phyloP scores from a whole-genome alignment of 1,140 invertebrate species.

The Diachasmimorpha longicaudata region DNA sequence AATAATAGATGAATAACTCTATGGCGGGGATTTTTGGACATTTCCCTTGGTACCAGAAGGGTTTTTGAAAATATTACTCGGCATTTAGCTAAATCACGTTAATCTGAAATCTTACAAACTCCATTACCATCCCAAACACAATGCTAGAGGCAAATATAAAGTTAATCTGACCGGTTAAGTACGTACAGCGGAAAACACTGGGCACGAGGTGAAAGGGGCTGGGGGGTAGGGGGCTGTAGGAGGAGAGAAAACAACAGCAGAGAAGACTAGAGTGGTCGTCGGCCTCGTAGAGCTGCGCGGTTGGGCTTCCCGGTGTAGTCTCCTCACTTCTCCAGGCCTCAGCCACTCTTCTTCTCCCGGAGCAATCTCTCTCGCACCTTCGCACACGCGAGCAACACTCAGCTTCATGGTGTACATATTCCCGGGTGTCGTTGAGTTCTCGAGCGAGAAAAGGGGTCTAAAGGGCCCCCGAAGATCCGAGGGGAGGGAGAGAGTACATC shows the following conservation, averaged over 20 bases:
- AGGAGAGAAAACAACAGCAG: neutral
- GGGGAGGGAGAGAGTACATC: neutral
- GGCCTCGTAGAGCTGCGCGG: neutral
- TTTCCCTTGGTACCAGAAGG: too few relatives aligned
- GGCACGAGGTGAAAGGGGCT: neutral
- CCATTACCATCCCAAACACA: neutral
- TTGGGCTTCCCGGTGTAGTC: neutral
- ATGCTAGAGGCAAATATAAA: conserved; percentile 11
- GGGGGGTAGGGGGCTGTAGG: neutral
- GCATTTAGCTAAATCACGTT: neutral
- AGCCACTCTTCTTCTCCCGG: conserved; percentile 17
- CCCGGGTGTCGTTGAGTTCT: neutral
- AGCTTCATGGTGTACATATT: neutral
- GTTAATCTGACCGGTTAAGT: conserved; percentile 21
- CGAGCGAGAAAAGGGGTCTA: neutral
- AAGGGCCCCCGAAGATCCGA: neutral
- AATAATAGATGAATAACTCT: too few relatives aligned
- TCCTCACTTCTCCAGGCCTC: conserved; percentile 1
- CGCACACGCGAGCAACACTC: neutral
- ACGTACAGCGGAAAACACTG: neutral
- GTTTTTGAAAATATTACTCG: neutral
- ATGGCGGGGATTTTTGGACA: too few relatives aligned
- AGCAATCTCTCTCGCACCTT: conserved; percentile 17
- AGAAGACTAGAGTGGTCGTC: neutral
- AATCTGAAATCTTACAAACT: neutral